Evolutionary conservation across 2,888 invertebrate genomes (phyloP).

Genomic region (Macaria notata): DNA sequence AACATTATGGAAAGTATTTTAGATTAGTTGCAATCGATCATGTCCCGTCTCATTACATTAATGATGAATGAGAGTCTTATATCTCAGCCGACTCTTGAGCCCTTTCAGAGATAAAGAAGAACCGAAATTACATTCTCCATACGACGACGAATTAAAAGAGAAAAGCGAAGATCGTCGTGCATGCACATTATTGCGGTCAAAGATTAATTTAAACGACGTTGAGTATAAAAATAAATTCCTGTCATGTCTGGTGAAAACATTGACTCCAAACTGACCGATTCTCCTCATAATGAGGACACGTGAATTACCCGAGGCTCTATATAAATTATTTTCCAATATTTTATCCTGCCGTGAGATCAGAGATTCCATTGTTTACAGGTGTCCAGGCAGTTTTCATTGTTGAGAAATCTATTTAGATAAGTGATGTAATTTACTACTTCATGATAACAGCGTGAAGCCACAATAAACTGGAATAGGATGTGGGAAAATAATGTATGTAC

Average conservation of each 20-base stretch:
- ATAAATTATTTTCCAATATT: slow-evolving; percentile 6
- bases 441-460: neutral
- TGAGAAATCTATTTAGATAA: neutral
- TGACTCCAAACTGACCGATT: neutral
- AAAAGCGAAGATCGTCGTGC: neutral
- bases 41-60: slow-evolving; percentile 49
- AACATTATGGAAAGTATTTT: too few relatives aligned
- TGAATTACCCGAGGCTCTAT: slow-evolving; percentile 23
- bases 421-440: neutral
- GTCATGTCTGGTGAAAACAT: neutral
- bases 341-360: neutral
- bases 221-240: slow-evolving; percentile 1
- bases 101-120: slow-evolving; percentile 28
- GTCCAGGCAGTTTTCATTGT: slow-evolving; percentile 1
- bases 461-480: neutral
- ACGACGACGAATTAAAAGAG: slow-evolving; percentile 6
- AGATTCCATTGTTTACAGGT: slow-evolving; percentile 4
- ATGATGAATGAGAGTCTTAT: slow-evolving; percentile 53
- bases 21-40: slow-evolving; percentile 43
- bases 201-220: slow-evolving; percentile 13
- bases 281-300: slow-evolving; percentile 16
- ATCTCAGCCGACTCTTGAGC: slow-evolving; percentile 24
- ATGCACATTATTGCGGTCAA: slow-evolving; percentile 4
- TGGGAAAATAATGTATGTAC: neutral
- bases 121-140: slow-evolving; percentile 34